A percentile compares a stretch with the other conserved stretches of the same genome.
phyloP scores from a whole-genome alignment of 2,888 invertebrate species.

The Papilio gigon region DNA sequence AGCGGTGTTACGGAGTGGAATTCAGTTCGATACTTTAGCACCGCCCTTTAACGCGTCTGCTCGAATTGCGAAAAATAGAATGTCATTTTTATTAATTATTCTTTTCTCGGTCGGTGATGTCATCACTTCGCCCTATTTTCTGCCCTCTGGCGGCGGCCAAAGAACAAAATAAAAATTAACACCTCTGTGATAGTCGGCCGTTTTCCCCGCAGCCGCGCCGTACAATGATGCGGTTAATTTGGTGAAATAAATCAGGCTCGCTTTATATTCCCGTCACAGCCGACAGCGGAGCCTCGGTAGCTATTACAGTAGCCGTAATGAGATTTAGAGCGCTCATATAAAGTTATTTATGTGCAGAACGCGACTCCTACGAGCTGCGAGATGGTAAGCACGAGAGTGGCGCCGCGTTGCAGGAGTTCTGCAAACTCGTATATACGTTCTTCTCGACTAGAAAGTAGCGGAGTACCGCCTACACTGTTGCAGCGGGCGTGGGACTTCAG shows the following conservation, averaged over 20 bases:
- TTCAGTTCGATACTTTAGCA: slow-evolving; percentile 63
- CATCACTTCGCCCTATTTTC: slow-evolving; percentile 39
- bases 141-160: slow-evolving; percentile 42
- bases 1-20: slow-evolving; percentile 51
- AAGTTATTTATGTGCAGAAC: slow-evolving; percentile 76
- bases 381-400: slow-evolving; percentile 44
- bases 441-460: slow-evolving; percentile 16
- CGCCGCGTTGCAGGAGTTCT: slow-evolving; percentile 38
- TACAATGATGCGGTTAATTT: slow-evolving; percentile 67
- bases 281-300: slow-evolving; percentile 74
- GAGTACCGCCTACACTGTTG: slow-evolving; percentile 12
- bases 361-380: slow-evolving; percentile 52
- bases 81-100: slow-evolving; percentile 57
- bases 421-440: slow-evolving; percentile 15
- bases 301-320: slow-evolving; percentile 77
- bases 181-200: slow-evolving; percentile 48
- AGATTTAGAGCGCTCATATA: slow-evolving; percentile 80
- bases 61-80: slow-evolving; percentile 59
- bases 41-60: slow-evolving; percentile 51
- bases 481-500: slow-evolving; percentile 5
- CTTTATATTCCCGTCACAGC: slow-evolving; percentile 78
- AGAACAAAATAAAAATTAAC: slow-evolving; percentile 42
- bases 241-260: slow-evolving; percentile 72
- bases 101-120: slow-evolving; percentile 38
- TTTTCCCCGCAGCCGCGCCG: slow-evolving; percentile 49